Evolutionary conservation across 1,140 invertebrate genomes (phyloP), one percentile per base, ranked within the genome.

Genomic region (Halesus radiatus): DNA sequence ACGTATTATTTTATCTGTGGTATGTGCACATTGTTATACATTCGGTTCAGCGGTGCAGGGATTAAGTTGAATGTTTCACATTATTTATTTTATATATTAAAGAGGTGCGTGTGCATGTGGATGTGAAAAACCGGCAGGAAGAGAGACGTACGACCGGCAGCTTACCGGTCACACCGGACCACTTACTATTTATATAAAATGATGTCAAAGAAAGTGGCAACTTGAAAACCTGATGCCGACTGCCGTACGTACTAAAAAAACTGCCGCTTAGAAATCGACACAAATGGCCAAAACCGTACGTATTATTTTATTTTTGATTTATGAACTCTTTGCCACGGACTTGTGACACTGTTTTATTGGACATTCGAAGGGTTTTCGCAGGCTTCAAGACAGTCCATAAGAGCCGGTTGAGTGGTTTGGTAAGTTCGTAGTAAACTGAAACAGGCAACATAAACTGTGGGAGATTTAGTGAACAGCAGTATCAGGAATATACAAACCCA

Each of bases 131-230:
- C 23, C n/a, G 68, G 50, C 22, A 18, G 53, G 53, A 58, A 75
- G 26, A 56, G 72, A 53, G 70, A 15, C 52, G 29, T 15, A 53
- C 15, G 53, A 29, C 74, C 32, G 54, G 32, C 53, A 77, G 53
- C 2, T 58, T 75, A 50, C 62, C 58, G 56, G 74, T 58, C 58
- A 22, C 76, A 58, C 62, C 76, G 82, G 66, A 79, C 82, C 77
- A 83, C 82, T 81, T 83, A 75, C 79, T 80, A 37, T 64, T 32
- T 80, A 81, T 81, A 79, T 76, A 83, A 83, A 83, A 83, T 81
- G 82, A 80, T 83, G 82, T 83, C 82, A 83, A 83, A 83, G 82
- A 83, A 83, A 83, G 82, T 83, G 76, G 23, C 58, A 76, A 66
- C 70, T 74, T 45, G 73, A 80, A 83, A 80, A 80, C 81, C 76